These are phyloP conservation scores for Brachionus koreanus DNA, from an alignment of 1,140 invertebrate species.

Conservation along the genomic window DNA sequence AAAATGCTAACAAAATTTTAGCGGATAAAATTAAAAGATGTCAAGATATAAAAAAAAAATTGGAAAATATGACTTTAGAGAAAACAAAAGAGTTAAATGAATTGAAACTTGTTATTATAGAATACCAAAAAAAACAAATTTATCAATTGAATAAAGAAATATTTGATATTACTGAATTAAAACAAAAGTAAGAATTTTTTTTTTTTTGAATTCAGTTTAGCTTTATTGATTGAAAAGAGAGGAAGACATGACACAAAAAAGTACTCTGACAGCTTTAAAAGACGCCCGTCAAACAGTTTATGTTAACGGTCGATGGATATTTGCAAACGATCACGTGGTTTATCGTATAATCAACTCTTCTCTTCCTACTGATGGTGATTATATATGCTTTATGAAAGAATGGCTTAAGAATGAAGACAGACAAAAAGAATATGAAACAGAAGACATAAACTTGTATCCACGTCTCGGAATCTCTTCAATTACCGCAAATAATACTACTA, in stretches of 20 bases:
- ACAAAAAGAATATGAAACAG: background rate
- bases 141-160: constrained; percentile 20
- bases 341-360: constrained; percentile 25
- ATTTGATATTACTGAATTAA: constrained; percentile 28
- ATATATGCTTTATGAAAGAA: background rate
- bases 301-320: constrained; percentile 36
- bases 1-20: background rate
- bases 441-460: background rate
- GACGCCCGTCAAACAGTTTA: constrained; percentile 42
- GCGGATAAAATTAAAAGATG: constrained; percentile 16
- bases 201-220: background rate
- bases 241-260: constrained; percentile 41
- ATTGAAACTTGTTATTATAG: background rate
- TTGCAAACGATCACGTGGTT: constrained; percentile 28
- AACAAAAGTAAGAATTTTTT: constrained; percentile 11
- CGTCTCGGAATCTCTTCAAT: background rate
- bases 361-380: constrained; percentile 29
- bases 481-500: background rate
- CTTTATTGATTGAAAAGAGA: background rate
- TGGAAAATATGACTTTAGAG: background rate
- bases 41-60: constrained; percentile 20
- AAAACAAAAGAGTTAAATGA: constrained; percentile 16
- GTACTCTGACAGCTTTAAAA: constrained; percentile 39
- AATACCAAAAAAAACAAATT: constrained; percentile 19
- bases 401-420: background rate